Percentiles rank a stretch among this genome's conserved stretches.
Conservation (phyloP, 64 coral and sea anemone species). For the Trachythela sp. region DNA sequence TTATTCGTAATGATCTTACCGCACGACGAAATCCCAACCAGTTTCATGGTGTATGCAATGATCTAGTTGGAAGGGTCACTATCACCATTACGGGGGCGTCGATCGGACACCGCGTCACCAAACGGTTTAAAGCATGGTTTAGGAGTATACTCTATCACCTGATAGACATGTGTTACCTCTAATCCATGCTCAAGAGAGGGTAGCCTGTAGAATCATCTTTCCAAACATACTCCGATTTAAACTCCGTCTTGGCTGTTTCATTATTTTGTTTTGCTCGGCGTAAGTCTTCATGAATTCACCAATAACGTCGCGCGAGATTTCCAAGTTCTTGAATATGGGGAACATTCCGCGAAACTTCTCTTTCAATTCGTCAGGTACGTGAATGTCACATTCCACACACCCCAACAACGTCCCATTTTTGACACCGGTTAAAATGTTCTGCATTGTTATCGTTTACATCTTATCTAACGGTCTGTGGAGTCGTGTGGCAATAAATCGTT, state of each 20-base stretch:
- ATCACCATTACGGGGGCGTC: not conserved
- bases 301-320: constrained; percentile 12
- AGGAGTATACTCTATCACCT: not conserved
- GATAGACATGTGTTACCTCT: no score
- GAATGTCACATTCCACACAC: constrained; percentile 34
- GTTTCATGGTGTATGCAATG: constrained; percentile 35
- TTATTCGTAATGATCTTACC: not conserved
- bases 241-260: not conserved
- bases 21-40: constrained; percentile 19
- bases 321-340: constrained; percentile 31
- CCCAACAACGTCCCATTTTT: not conserved
- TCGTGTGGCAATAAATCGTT: not conserved
- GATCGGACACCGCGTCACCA: not conserved
- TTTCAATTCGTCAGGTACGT: constrained; percentile 4
- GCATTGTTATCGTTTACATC: not conserved
- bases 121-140: constrained; percentile 28
- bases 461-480: not conserved
- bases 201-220: not conserved
- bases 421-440: not conserved
- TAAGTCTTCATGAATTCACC: not conserved
- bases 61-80: not conserved
- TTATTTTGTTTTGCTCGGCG: not conserved
- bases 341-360: constrained; percentile 16
- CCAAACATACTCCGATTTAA: not conserved
- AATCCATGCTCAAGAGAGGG: not conserved